These are phyloP conservation scores for Coilia nasus DNA, from an alignment of 2,797 vertebrate species.

Conservation along the genomic window DNA sequence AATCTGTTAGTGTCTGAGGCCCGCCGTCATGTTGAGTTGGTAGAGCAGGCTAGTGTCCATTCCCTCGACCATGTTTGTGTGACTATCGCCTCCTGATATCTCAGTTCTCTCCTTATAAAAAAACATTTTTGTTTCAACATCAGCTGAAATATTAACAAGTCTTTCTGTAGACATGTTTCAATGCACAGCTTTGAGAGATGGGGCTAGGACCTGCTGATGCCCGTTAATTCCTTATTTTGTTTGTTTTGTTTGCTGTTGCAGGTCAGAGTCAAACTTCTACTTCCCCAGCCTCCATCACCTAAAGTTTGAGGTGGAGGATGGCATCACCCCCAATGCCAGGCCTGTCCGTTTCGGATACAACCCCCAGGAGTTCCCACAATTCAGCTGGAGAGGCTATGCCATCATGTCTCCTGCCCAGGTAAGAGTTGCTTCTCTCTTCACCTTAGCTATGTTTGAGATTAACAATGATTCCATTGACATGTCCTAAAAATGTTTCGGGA, in stretches of 20 bases:
- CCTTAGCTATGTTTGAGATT: not conserved
- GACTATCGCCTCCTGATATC: not conserved
- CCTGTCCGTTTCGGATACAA: slow-evolving; percentile 85
- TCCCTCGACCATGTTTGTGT: not conserved
- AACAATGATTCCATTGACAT: not conserved
- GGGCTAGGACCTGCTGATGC: not conserved
- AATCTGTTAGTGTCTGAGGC: too few species aligned
- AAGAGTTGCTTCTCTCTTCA: slow-evolving; percentile 48
- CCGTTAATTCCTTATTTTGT: not conserved
- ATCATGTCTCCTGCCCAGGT: slow-evolving; percentile 87
- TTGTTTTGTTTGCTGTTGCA: slow-evolving; percentile 54
- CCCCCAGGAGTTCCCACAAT: slow-evolving; percentile 81
- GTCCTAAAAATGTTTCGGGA: not conserved
- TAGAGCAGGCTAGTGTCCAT: too few species aligned
- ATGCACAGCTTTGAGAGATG: not conserved
- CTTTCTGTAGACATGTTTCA: not conserved
- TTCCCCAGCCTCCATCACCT: slow-evolving; percentile 90
- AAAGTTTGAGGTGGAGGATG: slow-evolving; percentile 90
- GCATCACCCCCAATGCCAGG: slow-evolving; percentile 74
- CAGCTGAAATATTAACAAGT: not conserved
- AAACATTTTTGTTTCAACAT: not conserved
- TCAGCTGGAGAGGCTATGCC: slow-evolving; percentile 93
- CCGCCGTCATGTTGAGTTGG: too few species aligned
- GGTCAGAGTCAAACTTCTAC: slow-evolving; percentile 80
- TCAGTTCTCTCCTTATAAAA: not conserved